Percentiles rank a stretch among this genome's conserved stretches.
These are phyloP conservation scores for Periophthalmus magnuspinnatus DNA, from an alignment of 2,797 vertebrate genomes.

Conservation along the genomic window DNA sequence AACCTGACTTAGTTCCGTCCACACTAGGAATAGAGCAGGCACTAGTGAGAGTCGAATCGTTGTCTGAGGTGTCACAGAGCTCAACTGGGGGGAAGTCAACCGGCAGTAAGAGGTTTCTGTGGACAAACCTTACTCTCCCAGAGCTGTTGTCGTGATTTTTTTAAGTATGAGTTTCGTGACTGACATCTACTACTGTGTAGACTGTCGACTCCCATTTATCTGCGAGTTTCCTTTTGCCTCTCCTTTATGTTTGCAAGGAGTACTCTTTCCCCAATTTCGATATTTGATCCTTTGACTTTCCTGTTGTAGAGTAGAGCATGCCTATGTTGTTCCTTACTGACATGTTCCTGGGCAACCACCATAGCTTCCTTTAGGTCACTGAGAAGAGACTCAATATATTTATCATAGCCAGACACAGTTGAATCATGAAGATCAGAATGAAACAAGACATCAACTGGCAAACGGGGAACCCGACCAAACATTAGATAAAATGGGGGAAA, in stretches of 20 bases:
- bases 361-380: constrained; percentile 25
- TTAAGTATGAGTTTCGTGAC: constrained; percentile 21
- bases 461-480: too few relatives aligned
- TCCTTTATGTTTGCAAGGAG: neutral
- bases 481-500: neutral
- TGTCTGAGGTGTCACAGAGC: too few relatives aligned
- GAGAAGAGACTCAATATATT: neutral
- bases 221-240: too few relatives aligned
- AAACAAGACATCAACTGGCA: neutral
- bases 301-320: constrained; percentile 32
- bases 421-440: constrained; percentile 6
- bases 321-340: constrained; percentile 16
- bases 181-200: constrained; percentile 11
- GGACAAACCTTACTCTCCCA: constrained; percentile 23
- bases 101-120: constrained; percentile 28
- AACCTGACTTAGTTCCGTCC: neutral
- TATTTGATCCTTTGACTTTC: constrained; percentile 24
- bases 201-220: too few relatives aligned
- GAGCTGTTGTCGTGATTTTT: constrained; percentile 21
- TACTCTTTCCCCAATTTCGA: constrained; percentile 11
- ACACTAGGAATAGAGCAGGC: neutral
- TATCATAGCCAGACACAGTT: constrained; percentile 14
- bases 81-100: constrained; percentile 32
- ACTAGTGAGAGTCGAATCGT: neutral
- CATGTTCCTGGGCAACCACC: constrained; percentile 27